Percentiles rank a stretch among this genome's conserved stretches.
phyloP scores from a whole-genome alignment of 2,797 vertebrate species.

The Tauraco hartlaubi region DNA sequence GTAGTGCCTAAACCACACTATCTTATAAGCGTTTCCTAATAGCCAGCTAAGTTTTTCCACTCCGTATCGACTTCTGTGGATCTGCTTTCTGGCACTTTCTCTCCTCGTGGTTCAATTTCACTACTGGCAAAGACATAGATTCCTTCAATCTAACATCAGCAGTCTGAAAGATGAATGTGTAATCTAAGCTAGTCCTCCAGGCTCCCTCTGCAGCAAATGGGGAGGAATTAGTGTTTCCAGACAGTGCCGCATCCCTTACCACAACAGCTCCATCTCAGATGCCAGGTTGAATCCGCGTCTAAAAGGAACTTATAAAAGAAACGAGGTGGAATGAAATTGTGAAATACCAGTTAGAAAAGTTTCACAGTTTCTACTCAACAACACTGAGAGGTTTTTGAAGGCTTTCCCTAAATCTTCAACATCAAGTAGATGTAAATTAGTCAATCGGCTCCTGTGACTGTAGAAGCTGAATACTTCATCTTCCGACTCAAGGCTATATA shows the following conservation, averaged over 20 bases:
- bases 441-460: not conserved
- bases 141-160: not conserved
- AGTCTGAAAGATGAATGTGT: not conserved
- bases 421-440: not conserved
- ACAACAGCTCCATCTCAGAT: not conserved
- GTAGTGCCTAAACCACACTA: not conserved
- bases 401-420: not conserved
- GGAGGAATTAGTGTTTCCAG: not conserved
- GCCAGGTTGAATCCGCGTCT: not conserved
- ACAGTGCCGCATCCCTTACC: not conserved
- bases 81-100: conserved; percentile 15
- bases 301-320: not conserved
- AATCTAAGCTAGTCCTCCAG: not conserved
- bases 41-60: conserved; percentile 22
- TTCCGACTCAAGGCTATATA: conserved; percentile 25
- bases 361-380: not conserved
- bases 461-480: not conserved
- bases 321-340: not conserved
- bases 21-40: not conserved
- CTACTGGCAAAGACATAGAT: not conserved
- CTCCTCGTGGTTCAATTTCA: not conserved
- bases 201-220: not conserved
- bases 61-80: not conserved
- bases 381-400: not conserved
- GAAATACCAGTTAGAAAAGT: not conserved